Evolutionary conservation across 2,797 vertebrate genomes (phyloP).

Genomic region (Scomberomorus guttatus): DNA sequence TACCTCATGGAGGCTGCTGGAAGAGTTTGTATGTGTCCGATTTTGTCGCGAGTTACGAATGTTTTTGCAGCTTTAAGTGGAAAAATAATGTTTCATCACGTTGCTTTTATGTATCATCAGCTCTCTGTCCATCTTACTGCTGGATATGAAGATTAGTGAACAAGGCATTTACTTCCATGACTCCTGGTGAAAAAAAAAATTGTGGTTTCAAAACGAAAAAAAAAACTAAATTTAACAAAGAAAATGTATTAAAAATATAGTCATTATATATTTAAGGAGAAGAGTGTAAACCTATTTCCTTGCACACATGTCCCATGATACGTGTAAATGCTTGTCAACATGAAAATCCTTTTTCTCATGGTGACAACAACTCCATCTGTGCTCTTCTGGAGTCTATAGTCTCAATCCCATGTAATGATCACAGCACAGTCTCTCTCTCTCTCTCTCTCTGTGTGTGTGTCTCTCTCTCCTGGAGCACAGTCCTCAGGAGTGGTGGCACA

Average conservation of each 20-base stretch:
- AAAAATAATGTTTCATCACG: background rate
- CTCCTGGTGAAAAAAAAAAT: no score
- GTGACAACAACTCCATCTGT: constrained; percentile 46
- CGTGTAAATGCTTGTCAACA: constrained; percentile 21
- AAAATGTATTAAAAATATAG: background rate
- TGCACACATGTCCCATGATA: background rate
- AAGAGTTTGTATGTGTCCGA: background rate
- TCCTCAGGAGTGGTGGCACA: constrained; percentile 77
- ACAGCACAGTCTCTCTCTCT: constrained; percentile 30
- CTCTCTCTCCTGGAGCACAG: constrained; percentile 60
- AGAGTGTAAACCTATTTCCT: background rate
- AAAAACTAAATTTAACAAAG: background rate
- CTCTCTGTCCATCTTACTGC: background rate
- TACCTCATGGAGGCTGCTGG: constrained; percentile 61
- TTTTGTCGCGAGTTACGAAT: background rate
- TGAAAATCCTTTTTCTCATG: constrained; percentile 9
- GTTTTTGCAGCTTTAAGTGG: background rate
- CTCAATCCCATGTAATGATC: constrained; percentile 58
- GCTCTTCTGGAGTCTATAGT: constrained; percentile 32
- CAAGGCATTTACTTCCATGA: background rate
- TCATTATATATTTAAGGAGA: background rate
- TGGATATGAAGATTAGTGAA: background rate
- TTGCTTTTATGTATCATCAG: background rate
- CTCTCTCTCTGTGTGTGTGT: constrained; percentile 2
- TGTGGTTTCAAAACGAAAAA: background rate